These are phyloP conservation scores for Zygaena filipendulae DNA, from an alignment of 2,888 invertebrate species.

Conservation along the genomic window DNA sequence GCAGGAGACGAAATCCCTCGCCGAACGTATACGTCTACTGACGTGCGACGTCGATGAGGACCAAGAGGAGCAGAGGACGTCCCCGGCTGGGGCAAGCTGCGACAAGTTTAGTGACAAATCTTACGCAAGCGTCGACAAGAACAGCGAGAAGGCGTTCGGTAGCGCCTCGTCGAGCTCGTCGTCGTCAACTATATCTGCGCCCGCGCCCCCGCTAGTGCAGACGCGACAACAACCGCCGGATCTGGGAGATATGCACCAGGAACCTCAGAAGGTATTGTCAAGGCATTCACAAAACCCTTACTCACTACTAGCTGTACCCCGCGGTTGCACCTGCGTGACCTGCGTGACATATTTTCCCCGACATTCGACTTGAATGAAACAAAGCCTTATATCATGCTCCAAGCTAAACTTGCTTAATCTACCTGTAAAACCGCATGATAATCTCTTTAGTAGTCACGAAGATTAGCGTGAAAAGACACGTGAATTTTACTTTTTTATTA, in stretches of 20 bases:
- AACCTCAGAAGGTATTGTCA: conserved; percentile 45
- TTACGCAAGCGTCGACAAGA: conserved; percentile 70
- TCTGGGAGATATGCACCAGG: conserved; percentile 50
- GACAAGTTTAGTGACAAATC: conserved; percentile 65
- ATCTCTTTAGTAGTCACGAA: too few species aligned
- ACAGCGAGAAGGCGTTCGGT: conserved; percentile 64
- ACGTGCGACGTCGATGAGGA: conserved; percentile 88
- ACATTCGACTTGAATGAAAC: too few species aligned
- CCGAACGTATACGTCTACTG: conserved; percentile 86
- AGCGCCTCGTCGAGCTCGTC: conserved; percentile 57
- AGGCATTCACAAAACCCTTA: too few species aligned
- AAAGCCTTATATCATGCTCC: too few species aligned
- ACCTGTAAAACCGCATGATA: too few species aligned
- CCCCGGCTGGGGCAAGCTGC: conserved; percentile 73
- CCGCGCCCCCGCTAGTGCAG: conserved; percentile 24
- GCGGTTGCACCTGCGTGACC: too few species aligned
- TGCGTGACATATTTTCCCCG: too few species aligned
- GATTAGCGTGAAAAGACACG: too few species aligned
- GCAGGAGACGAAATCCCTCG: conserved; percentile 80
- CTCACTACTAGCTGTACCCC: too few species aligned
- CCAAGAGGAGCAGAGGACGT: conserved; percentile 60
- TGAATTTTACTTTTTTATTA: too few species aligned
- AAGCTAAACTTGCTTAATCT: too few species aligned
- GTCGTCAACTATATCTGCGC: conserved; percentile 47
- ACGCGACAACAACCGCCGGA: conserved; percentile 48